Conservation (phyloP, 2,888 invertebrate species). For the Papilio gigon region DNA sequence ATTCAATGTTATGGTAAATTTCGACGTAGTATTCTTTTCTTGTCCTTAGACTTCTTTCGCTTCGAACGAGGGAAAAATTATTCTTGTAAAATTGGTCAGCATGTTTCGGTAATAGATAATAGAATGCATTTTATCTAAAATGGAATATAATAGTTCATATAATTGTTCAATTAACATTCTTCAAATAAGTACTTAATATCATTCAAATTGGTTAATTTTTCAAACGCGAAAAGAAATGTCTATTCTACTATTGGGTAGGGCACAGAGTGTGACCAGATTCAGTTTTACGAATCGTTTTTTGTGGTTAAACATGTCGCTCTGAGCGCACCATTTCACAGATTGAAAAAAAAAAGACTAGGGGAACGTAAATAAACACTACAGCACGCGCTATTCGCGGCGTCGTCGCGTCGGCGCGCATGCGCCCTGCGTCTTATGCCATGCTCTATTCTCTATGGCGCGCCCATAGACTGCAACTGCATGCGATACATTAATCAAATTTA, state of each 20-base stretch:
- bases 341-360: conserved; percentile 58
- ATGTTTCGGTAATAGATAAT: background rate
- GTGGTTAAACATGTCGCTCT: conserved; percentile 29
- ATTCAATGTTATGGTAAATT: too few relatives aligned
- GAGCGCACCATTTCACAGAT: conserved; percentile 46
- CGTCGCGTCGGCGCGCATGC: conserved; percentile 57
- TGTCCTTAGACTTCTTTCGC: too few relatives aligned
- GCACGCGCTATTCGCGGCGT: conserved; percentile 71
- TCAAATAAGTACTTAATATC: background rate
- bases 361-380: conserved; percentile 67
- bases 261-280: conserved; percentile 5
- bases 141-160: too few relatives aligned
- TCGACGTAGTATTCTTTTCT: too few relatives aligned
- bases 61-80: too few relatives aligned
- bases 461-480: conserved; percentile 31
- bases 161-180: too few relatives aligned
- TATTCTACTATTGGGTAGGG: background rate
- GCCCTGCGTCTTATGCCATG: conserved; percentile 44
- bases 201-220: background rate
- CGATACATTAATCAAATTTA: conserved; percentile 20
- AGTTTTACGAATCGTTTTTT: conserved; percentile 22
- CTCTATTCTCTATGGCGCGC: conserved; percentile 38
- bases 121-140: background rate
- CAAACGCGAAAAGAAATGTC: background rate
- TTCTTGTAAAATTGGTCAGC: too few relatives aligned